phyloP scores from a whole-genome alignment of 2,888 invertebrate genomes.

The Drosophila greeni region DNA sequence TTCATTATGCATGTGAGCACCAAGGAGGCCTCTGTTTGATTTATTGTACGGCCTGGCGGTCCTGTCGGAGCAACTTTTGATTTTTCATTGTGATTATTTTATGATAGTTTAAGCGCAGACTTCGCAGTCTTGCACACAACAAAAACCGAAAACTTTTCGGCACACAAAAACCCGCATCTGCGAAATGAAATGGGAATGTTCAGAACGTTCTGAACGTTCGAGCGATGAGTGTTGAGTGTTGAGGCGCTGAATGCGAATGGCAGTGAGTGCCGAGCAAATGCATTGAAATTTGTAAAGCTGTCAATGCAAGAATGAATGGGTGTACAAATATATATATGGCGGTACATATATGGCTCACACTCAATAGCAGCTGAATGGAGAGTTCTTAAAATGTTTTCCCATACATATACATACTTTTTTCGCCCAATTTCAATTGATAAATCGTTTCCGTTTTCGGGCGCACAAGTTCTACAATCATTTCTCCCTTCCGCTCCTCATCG shows the following conservation, averaged over 20 bases:
- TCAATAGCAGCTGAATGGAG: conserved; percentile 23
- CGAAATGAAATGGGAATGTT: conserved; percentile 35
- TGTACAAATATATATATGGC: conserved; percentile 14
- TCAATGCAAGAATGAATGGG: conserved; percentile 39
- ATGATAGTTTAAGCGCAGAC: conserved; percentile 60
- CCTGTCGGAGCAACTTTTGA: conserved; percentile 55
- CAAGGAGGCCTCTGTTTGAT: conserved; percentile 46
- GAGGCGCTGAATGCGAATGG: conserved; percentile 39
- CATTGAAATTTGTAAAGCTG: conserved; percentile 51
- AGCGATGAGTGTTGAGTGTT: conserved; percentile 25
- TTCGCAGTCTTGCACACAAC: conserved; percentile 20
- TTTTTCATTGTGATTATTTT: conserved; percentile 69
- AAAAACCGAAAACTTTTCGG: conserved; percentile 21
- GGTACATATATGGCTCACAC: conserved; percentile 13
- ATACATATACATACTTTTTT: conserved; percentile 4
- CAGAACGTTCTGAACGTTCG: not conserved
- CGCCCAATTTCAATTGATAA: conserved; percentile 33
- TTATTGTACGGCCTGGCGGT: conserved; percentile 49
- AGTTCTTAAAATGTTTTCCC: conserved; percentile 28
- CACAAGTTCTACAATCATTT: conserved; percentile 20
- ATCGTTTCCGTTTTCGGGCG: conserved; percentile 31
- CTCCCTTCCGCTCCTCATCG: not conserved
- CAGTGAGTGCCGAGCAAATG: conserved; percentile 43
- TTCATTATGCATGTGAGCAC: conserved; percentile 54
- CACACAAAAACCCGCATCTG: conserved; percentile 27